These are phyloP conservation scores for Percopsis omiscomaycus DNA, from an alignment of 2,797 vertebrate species.

Conservation along the genomic window DNA sequence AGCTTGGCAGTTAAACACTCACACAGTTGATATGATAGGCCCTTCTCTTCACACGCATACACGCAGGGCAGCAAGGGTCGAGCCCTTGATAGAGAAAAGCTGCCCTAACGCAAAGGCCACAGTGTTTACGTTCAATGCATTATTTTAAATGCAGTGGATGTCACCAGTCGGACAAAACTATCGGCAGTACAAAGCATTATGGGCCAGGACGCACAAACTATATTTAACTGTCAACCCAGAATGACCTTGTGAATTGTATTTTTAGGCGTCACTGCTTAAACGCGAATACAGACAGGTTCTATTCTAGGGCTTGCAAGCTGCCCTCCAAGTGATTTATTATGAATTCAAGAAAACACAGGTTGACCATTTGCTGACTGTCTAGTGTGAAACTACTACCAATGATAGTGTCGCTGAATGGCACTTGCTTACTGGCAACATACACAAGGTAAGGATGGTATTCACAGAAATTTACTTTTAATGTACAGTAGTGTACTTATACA, in stretches of 20 bases:
- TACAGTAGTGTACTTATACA: not conserved
- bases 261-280: not conserved
- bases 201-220: too few relatives aligned
- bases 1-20: slow-evolving; percentile 56
- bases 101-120: slow-evolving; percentile 17
- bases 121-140: too few relatives aligned
- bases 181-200: too few relatives aligned
- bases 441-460: not conserved
- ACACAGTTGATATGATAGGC: slow-evolving; percentile 65
- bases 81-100: slow-evolving; percentile 40
- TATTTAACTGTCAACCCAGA: too few relatives aligned
- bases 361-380: not conserved
- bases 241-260: too few relatives aligned
- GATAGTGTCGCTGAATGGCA: not conserved
- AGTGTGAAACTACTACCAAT: slow-evolving; percentile 18
- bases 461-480: not conserved
- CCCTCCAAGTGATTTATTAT: not conserved
- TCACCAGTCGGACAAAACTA: slow-evolving; percentile 40
- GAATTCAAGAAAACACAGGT: slow-evolving; percentile 5
- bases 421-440: not conserved
- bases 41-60: slow-evolving; percentile 70
- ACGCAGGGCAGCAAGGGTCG: slow-evolving; percentile 32
- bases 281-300: not conserved
- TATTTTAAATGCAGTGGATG: slow-evolving; percentile 43
- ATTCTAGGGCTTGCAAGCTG: not conserved